Evolutionary conservation across 2,888 invertebrate genomes (phyloP), one percentile per base, ranked within the genome.

Genomic region (Sphaeridia pumilis): DNA sequence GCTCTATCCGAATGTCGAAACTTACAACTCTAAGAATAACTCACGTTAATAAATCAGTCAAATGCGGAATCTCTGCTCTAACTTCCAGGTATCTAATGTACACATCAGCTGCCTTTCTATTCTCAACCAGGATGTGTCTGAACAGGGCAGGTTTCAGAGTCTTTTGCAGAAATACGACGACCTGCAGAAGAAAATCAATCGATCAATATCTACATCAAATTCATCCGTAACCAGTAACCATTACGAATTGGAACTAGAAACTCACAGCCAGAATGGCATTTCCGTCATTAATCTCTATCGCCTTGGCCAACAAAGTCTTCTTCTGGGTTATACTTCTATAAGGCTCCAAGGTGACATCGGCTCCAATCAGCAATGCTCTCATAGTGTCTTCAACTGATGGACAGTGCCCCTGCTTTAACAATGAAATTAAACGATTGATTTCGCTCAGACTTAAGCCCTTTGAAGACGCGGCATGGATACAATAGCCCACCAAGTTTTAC

Each of bases 1-100:
- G 14, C 14, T 31, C 14, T 10, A 31, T 31, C 14, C 14, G 14
- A 31, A 31, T 31, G 14, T 7, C 31, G 14, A 14, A 10, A n/a
- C n/a, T n/a, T n/a, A 31, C 10, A 10, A 31, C 10, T 31, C 7
- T 31, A 10, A 31, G 31, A 31, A 31, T 10, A 31, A 31, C 31
- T 75, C 73, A 84, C 84, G 81, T 81, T n/a, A 86, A 72, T 50
- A 84, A 70, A 69, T 84, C 83, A 2, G 79, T 77, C 2, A 84
- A 75, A 67, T 85, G 83, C 12, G 75, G 75, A 27, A 81, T 74
- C 58, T 80, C 78, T 57, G 81, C 77, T 61, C 80, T 79, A 5
- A 73, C 78, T 10, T 78, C 77, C n/a, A 88, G 70, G 68, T 84
- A 84, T 63, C 81, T 78, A 10, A 82, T 75, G 67, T 87, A 88